These are phyloP conservation scores for Drosophila sordidapex DNA, from an alignment of 2,888 invertebrate genomes.

Conservation along the genomic window DNA sequence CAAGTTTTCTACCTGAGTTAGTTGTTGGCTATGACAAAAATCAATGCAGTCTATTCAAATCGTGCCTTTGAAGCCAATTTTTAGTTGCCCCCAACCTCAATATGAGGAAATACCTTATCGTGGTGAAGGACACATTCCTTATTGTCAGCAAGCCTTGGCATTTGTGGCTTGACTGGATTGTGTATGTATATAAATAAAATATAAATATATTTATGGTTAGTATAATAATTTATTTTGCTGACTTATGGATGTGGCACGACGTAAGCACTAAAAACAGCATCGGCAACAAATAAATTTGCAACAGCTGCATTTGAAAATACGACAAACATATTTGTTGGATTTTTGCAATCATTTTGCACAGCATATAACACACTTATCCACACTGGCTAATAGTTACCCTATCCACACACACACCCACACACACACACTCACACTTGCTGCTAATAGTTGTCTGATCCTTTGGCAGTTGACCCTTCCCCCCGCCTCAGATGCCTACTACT, in stretches of 20 bases:
- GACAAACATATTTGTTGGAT: conserved; percentile 15
- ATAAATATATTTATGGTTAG: conserved; percentile 48
- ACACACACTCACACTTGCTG: conserved; percentile 20
- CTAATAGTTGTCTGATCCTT: conserved; percentile 65
- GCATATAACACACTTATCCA: conserved; percentile 31
- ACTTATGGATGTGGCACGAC: conserved; percentile 65
- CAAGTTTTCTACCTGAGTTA: background rate
- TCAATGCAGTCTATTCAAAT: background rate
- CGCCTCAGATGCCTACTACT: background rate
- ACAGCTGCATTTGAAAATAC: conserved; percentile 78
- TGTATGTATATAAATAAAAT: background rate
- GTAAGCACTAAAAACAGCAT: conserved; percentile 55
- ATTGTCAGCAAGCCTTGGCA: background rate
- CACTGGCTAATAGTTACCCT: conserved; percentile 32
- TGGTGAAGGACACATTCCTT: background rate
- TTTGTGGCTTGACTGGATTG: background rate
- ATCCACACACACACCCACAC: conserved; percentile 14
- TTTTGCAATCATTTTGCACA: conserved; percentile 70
- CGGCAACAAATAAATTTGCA: conserved; percentile 76
- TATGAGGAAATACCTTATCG: background rate
- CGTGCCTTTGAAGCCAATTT: background rate
- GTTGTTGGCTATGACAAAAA: background rate
- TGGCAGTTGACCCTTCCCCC: conserved; percentile 2
- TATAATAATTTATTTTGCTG: conserved; percentile 72
- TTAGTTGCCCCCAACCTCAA: background rate